Evolutionary conservation across 2,113 vertebrate species (phyloP), one percentile per base, ranked within the genome.

Genomic region (Mungos mungo): DNA sequence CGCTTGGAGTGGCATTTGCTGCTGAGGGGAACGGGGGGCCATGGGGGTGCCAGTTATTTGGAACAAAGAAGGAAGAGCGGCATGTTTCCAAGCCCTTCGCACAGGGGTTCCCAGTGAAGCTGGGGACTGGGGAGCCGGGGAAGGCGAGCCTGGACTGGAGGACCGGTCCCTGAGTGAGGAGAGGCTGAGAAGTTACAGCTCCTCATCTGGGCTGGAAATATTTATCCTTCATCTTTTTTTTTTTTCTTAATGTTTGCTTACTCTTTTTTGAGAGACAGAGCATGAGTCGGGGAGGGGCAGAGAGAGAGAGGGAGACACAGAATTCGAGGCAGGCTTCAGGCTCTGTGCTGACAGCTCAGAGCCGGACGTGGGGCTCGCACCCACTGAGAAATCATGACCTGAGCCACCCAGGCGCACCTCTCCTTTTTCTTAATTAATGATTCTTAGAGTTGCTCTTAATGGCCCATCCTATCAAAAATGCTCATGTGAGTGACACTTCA

Each of bases 51-150:
- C 12, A 9, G 15, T 81, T 52, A 1, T 41, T 33, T 50, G 77
- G 35, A 38, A 23, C 41, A 63, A 54, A 38, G 68, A 23, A 18
- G 60, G 35, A 29, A 23, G 23, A 38, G 35, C 0, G 0, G 31
- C 3, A 0, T 10, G 2, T 2, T 13, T n/a, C 65, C 41, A 7
- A 0, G 11, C 15, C 10, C 12, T 80, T 63, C 14, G 14, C 1
- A 4, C 31, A 7, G 63, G 33, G n/a, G 2, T 66, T 41, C 38
- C 93, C 63, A 9, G 35, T 2, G 9, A 27, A 13, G 29, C 1
- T 0, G 23, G n/a, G 41, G 14, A 27, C 8, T 2, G 31, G 31
- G n/a, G 35, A 19, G 25, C 6, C 3, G 27, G 3, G 27, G 25
- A 13, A 35, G 10, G 50, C 45, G 11, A 38, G 25, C n/a, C 29